phyloP scores from a whole-genome alignment of 2,888 invertebrate species.

The Liopterus haemorrhoidalis region DNA sequence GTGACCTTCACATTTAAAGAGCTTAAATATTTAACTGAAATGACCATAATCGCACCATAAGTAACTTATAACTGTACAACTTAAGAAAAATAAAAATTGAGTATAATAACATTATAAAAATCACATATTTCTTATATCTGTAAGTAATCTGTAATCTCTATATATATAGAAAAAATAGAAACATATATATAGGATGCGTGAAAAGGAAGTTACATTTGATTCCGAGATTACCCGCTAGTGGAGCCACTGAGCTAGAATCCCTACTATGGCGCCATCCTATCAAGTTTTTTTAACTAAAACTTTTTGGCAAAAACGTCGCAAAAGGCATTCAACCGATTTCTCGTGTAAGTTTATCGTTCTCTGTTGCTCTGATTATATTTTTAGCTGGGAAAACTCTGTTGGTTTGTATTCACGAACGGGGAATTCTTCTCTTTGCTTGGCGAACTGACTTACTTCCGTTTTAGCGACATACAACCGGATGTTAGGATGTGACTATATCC shows the following conservation, averaged over 20 bases:
- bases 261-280: conserved; percentile 20
- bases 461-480: conserved; percentile 29
- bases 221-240: conserved; percentile 16
- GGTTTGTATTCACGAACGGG: conserved; percentile 21
- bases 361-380: conserved; percentile 18
- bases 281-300: conserved; percentile 14
- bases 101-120: too few relatives aligned
- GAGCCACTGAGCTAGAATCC: conserved; percentile 25
- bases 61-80: too few relatives aligned
- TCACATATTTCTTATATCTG: too few relatives aligned
- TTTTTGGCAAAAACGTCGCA: conserved; percentile 19
- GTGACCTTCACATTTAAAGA: too few relatives aligned
- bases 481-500: conserved; percentile 5
- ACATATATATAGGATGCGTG: conserved; percentile 18
- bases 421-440: conserved; percentile 33
- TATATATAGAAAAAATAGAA: conserved; percentile 15
- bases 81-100: too few relatives aligned
- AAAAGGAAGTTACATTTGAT: conserved; percentile 25
- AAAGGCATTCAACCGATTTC: conserved; percentile 18
- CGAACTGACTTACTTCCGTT: conserved; percentile 35
- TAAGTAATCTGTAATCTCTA: too few relatives aligned
- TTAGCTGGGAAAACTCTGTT: conserved; percentile 20
- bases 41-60: too few relatives aligned
- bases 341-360: conserved; percentile 8
- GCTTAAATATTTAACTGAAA: too few relatives aligned